Evolutionary conservation across 2,113 vertebrate species (phyloP).

Genomic region (Chauna torquata): DNA sequence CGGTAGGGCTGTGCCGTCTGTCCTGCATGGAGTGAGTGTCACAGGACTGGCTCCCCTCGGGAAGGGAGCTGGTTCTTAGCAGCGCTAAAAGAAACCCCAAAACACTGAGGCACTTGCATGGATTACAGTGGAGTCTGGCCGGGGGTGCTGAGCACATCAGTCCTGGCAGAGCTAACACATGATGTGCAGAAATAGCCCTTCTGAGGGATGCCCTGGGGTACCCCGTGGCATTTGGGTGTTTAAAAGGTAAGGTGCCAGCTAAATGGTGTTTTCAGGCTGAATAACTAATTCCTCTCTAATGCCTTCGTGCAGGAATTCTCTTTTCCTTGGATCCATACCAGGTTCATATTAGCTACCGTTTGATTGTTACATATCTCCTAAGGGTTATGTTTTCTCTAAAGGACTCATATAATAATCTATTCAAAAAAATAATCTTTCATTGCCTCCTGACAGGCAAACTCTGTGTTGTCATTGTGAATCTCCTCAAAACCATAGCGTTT

Average conservation of each 20-base stretch:
- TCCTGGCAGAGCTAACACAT: rapidly evolving
- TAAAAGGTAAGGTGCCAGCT: not conserved
- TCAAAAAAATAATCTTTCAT: not conserved
- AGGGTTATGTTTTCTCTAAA: not conserved
- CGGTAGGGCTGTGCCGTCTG: not conserved
- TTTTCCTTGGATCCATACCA: not conserved
- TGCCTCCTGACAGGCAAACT: not conserved
- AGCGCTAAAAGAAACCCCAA: not conserved
- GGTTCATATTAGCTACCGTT: not conserved
- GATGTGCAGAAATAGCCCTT: not conserved
- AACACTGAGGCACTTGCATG: not conserved
- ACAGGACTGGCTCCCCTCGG: rapidly evolving
- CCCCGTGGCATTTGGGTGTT: not conserved
- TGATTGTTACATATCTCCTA: not conserved
- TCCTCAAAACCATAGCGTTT: not conserved
- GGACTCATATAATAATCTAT: not conserved
- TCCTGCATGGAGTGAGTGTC: not conserved
- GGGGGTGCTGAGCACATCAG: not conserved
- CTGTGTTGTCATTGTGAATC: not conserved
- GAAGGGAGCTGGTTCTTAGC: not conserved
- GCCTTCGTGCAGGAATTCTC: not conserved
- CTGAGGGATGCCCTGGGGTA: rapidly evolving
- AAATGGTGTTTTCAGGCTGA: not conserved
- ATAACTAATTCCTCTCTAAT: not conserved
- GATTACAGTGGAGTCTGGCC: not conserved